Conservation (phyloP, 1,140 invertebrate species). For the Popillia japonica region DNA sequence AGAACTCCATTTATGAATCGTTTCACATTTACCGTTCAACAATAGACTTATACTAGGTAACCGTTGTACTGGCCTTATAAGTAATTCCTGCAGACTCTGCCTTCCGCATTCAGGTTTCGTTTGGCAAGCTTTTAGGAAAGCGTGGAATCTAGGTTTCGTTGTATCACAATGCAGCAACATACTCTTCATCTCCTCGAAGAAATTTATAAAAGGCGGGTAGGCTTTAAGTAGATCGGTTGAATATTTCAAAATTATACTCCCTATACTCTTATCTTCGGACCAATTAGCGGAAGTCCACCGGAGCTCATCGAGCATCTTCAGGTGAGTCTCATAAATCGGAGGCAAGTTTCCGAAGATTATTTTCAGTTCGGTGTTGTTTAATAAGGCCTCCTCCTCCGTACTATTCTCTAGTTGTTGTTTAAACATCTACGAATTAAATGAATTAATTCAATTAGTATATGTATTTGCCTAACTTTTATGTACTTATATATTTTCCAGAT, state of each 20-base stretch:
- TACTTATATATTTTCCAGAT: too few species aligned
- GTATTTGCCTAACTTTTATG: too few species aligned
- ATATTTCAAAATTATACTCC: slow-evolving; percentile 87
- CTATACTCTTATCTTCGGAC: slow-evolving; percentile 79
- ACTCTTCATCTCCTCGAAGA: slow-evolving; percentile 94
- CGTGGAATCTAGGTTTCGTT: slow-evolving; percentile 94
- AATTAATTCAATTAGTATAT: too few species aligned
- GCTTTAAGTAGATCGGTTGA: slow-evolving; percentile 84
- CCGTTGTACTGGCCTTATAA: slow-evolving; percentile 96
- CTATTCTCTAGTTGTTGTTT: slow-evolving; percentile 90
- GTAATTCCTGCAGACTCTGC: slow-evolving; percentile 91
- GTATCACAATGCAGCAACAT: slow-evolving; percentile 89
- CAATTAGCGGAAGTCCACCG: slow-evolving; percentile 73
- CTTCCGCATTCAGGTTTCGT: slow-evolving; percentile 93
- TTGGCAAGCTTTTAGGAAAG: slow-evolving; percentile 96
- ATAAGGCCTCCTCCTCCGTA: slow-evolving; percentile 77
- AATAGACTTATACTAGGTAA: slow-evolving; percentile 94
- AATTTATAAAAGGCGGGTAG: slow-evolving; percentile 96
- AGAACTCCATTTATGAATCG: too few species aligned
- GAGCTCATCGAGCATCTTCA: slow-evolving; percentile 83
- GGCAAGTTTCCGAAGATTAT: slow-evolving; percentile 96
- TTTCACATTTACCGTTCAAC: slow-evolving; percentile 79
- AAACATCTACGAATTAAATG: slow-evolving; percentile 74
- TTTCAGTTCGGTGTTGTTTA: slow-evolving; percentile 92
- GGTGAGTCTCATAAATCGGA: slow-evolving; percentile 92